These are phyloP conservation scores for Squalus acanthias DNA, from an alignment of 2,797 vertebrate genomes.

Conservation along the genomic window DNA sequence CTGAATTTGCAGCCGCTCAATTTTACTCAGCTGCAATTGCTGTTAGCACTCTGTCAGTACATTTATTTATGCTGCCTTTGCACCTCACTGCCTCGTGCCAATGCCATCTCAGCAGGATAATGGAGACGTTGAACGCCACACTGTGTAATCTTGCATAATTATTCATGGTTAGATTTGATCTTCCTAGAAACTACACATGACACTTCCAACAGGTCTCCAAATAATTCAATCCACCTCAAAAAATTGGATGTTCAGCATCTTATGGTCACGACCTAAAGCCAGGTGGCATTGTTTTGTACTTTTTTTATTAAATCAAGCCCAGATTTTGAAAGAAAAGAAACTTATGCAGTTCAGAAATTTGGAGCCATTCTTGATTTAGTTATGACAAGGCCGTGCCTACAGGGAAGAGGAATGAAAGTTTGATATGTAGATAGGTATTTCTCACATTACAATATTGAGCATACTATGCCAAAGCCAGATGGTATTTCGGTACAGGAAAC, in stretches of 20 bases:
- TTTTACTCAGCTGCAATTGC: slow-evolving; percentile 2
- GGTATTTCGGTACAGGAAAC: background rate
- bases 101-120: slow-evolving; percentile 6
- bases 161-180: background rate
- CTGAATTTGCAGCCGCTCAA: background rate
- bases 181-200: background rate
- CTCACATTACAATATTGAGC: background rate
- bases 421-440: background rate
- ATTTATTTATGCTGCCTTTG: slow-evolving; percentile 18
- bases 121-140: background rate
- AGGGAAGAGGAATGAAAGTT: background rate
- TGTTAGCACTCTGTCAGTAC: slow-evolving; percentile 5
- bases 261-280: background rate
- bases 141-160: background rate
- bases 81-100: background rate
- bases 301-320: background rate
- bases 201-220: background rate
- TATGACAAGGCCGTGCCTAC: background rate
- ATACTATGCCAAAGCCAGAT: background rate
- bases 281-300: background rate
- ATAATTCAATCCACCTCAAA: background rate
- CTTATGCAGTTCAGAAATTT: background rate
- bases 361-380: background rate
- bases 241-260: background rate
- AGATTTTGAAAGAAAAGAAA: background rate